Conservation (phyloP, 1,140 invertebrate genomes). For the Hyles euphorbiae region DNA sequence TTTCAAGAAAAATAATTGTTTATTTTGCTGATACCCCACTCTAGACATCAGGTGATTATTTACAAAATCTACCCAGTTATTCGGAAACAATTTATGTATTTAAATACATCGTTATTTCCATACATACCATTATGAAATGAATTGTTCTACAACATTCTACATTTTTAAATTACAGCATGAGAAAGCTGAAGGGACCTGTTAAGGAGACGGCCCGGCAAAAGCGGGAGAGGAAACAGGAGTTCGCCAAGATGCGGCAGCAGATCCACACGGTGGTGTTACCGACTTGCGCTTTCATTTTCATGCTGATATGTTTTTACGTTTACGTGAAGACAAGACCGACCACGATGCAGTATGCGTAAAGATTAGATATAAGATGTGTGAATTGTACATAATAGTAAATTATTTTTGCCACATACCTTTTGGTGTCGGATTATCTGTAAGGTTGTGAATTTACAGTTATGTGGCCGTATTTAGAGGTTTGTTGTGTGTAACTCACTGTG, state of each 20-base stretch:
- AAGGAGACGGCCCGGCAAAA: conserved; percentile 91
- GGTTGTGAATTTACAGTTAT: conserved; percentile 12
- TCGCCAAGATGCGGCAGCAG: conserved; percentile 85
- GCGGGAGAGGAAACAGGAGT: conserved; percentile 88
- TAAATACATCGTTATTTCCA: too few species aligned
- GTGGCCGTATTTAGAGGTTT: neutral
- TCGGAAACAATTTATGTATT: too few species aligned
- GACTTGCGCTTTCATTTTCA: conserved; percentile 79
- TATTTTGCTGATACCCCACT: too few species aligned
- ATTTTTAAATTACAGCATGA: conserved; percentile 72
- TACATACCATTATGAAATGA: too few species aligned
- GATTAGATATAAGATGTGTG: conserved; percentile 12
- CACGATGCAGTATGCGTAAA: conserved; percentile 61
- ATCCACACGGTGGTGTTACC: conserved; percentile 86
- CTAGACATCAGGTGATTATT: too few species aligned
- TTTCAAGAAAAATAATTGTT: too few species aligned
- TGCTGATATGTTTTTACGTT: conserved; percentile 85
- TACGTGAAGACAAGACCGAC: conserved; percentile 85
- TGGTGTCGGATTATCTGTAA: conserved; percentile 7
- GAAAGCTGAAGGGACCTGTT: conserved; percentile 85
- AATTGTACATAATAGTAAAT: conserved; percentile 17
- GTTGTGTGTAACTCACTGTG: conserved; percentile 1
- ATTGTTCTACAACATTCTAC: conserved; percentile 15
- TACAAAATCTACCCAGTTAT: too few species aligned
- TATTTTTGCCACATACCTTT: conserved; percentile 10